Evolutionary conservation across 2,113 vertebrate genomes (phyloP).

Genomic region (Equus quagga): DNA sequence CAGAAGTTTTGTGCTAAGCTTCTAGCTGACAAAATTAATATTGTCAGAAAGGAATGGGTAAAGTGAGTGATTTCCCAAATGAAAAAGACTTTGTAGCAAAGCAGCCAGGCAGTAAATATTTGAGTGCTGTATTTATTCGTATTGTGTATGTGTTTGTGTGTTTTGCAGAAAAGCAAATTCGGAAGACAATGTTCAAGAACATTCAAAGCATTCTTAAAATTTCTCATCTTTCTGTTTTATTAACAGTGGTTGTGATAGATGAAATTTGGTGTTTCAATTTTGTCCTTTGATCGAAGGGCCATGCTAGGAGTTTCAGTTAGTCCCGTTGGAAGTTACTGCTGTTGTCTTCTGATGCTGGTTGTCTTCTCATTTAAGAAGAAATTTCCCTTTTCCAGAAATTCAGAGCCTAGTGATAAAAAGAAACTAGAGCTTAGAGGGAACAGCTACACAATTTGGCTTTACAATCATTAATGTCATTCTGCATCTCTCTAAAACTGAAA

Average conservation of each 20-base stretch:
- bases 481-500: background rate
- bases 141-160: background rate
- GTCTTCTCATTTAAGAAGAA: background rate
- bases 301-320: background rate
- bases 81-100: background rate
- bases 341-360: background rate
- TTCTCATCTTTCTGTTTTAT: background rate
- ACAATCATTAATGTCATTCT: background rate
- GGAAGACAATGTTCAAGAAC: background rate
- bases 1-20: background rate
- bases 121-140: background rate
- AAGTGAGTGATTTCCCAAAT: conserved; percentile 48
- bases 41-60: background rate
- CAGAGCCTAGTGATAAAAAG: background rate
- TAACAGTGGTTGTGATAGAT: background rate
- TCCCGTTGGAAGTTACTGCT: background rate
- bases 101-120: background rate
- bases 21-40: background rate
- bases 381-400: background rate
- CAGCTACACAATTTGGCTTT: background rate
- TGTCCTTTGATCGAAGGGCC: background rate
- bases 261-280: background rate
- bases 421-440: background rate
- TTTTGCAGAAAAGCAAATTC: background rate
- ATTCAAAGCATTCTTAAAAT: background rate